These are phyloP conservation scores for Phyllopteryx taeniolatus DNA, from an alignment of 2,113 vertebrate species.

Conservation along the genomic window DNA sequence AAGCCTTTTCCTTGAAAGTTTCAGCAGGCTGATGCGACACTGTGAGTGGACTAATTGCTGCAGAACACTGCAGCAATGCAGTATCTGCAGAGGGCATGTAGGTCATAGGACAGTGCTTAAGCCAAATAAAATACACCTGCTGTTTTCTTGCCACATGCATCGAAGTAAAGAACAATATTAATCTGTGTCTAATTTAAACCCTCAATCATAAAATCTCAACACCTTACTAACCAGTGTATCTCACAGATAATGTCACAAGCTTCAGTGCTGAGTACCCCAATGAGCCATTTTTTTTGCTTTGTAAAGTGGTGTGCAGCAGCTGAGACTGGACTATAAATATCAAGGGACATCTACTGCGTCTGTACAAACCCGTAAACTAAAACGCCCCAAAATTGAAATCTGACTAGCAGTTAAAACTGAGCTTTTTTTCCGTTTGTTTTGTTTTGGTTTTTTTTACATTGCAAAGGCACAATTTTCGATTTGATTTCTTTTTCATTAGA, in stretches of 20 bases:
- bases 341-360: background rate
- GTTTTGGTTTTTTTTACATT: background rate
- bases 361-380: background rate
- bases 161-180: constrained; percentile 28
- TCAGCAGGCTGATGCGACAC: constrained; percentile 16
- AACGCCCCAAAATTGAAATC: background rate
- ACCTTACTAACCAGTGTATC: constrained; percentile 53
- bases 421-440: background rate
- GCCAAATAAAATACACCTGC: constrained; percentile 2
- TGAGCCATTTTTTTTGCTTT: background rate
- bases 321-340: background rate
- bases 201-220: constrained; percentile 16
- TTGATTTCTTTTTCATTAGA: background rate
- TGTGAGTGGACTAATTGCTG: constrained; percentile 22
- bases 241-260: constrained; percentile 41
- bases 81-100: constrained; percentile 22
- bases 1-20: constrained; percentile 4
- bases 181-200: background rate
- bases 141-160: constrained; percentile 16
- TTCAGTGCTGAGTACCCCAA: constrained; percentile 8
- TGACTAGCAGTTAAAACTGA: background rate
- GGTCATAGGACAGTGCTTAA: constrained; percentile 23
- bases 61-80: constrained; percentile 57
- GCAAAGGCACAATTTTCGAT: too few relatives aligned
- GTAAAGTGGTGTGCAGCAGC: background rate